Evolutionary conservation across 2,797 vertebrate genomes (phyloP).

Genomic region (Falco berigora): DNA sequence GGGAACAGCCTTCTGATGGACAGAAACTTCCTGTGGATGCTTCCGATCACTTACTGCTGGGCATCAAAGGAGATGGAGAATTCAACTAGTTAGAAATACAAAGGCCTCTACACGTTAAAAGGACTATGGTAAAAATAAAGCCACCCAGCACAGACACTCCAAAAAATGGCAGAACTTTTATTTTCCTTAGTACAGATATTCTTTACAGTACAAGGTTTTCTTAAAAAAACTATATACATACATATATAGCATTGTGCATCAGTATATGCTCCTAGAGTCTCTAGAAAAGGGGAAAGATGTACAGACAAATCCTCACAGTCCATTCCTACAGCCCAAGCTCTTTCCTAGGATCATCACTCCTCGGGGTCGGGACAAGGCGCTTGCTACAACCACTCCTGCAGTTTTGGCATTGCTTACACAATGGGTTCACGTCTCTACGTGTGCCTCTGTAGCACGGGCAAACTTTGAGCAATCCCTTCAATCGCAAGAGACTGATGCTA

Average conservation of each 20-base stretch:
- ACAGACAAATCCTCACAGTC: background rate
- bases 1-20: background rate
- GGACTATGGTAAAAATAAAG: background rate
- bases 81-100: background rate
- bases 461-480: background rate
- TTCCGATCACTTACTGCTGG: rapidly evolving
- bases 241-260: background rate
- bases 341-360: background rate
- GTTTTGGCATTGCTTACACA: background rate
- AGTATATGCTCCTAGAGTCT: background rate
- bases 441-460: background rate
- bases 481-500: background rate
- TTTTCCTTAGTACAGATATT: slow-evolving; percentile 6
- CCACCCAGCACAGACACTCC: background rate
- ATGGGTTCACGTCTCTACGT: background rate
- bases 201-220: slow-evolving; percentile 13
- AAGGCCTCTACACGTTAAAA: background rate
- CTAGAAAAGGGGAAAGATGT: background rate
- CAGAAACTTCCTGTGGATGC: background rate
- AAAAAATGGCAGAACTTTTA: slow-evolving; percentile 35
- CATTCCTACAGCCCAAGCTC: background rate
- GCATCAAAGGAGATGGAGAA: background rate
- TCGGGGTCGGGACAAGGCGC: background rate
- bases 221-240: slow-evolving; percentile 2
- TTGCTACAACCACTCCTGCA: background rate